Conservation (phyloP, 2,113 vertebrate genomes). For the Gila orcuttii region DNA sequence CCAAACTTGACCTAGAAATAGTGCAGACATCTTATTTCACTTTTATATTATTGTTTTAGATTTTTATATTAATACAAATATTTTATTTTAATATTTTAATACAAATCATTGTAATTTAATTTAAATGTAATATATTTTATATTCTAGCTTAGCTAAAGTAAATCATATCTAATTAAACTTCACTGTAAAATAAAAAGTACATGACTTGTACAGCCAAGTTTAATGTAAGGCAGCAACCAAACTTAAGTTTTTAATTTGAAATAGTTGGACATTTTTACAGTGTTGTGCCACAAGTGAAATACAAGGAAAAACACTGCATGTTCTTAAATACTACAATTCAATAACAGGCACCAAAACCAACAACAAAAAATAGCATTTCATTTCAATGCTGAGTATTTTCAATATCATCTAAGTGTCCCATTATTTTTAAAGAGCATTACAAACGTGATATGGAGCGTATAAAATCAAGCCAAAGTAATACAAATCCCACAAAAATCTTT, state of each 20-base stretch:
- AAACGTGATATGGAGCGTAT: background rate
- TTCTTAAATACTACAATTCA: background rate
- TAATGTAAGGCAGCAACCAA: too few species aligned
- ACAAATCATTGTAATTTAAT: too few species aligned
- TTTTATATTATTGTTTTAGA: background rate
- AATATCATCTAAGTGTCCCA: slow-evolving; percentile 21
- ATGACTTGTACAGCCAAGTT: too few species aligned
- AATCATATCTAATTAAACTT: background rate
- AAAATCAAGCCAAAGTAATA: slow-evolving; percentile 29
- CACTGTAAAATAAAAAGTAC: too few species aligned
- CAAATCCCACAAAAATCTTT: slow-evolving; percentile 6
- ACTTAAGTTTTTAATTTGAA: too few species aligned
- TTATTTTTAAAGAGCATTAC: slow-evolving; percentile 5
- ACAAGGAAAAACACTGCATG: background rate
- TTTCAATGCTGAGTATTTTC: slow-evolving; percentile 12
- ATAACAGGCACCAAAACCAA: background rate
- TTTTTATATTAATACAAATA: background rate
- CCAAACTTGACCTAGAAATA: too few species aligned
- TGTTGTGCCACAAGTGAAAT: background rate
- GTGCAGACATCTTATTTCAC: background rate
- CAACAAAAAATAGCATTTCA: background rate
- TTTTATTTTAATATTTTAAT: too few species aligned
- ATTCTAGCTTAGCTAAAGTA: background rate
- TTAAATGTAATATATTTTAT: background rate
- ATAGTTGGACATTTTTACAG: too few species aligned